Evolutionary conservation across 2,888 invertebrate genomes (phyloP).

Genomic region (Lasioglossum marginatum): DNA sequence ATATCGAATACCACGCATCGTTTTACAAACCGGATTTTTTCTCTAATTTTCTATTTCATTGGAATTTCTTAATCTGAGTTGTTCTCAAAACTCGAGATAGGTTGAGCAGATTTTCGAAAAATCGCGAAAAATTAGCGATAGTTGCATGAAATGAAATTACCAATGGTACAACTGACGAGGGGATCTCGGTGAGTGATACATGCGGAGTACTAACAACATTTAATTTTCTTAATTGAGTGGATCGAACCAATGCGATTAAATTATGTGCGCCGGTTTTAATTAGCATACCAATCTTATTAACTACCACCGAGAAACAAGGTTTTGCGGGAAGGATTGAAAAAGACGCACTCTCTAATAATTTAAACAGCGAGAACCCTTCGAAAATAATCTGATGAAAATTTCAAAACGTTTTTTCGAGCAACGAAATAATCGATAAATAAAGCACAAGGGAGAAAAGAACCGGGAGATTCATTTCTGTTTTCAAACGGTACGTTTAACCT

Average conservation of each 20-base stretch:
- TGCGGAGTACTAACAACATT: neutral
- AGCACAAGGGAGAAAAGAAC: conserved; percentile 8
- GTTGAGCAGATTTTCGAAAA: neutral
- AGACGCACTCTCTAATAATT: neutral
- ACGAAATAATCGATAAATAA: conserved; percentile 22
- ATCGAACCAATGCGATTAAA: neutral
- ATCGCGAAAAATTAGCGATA: neutral
- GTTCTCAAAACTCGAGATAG: neutral
- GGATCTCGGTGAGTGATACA: no score
- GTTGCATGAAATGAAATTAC: neutral
- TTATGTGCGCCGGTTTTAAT: neutral
- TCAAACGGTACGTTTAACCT: conserved; percentile 61
- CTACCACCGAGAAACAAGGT: neutral
- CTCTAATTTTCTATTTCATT: no score
- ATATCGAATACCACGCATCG: no score
- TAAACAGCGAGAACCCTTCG: neutral
- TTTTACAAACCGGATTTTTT: no score
- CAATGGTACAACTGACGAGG: neutral
- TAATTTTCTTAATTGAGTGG: neutral
- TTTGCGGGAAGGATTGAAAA: neutral
- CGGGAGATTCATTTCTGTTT: conserved; percentile 31
- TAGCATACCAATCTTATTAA: neutral
- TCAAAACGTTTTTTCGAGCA: neutral
- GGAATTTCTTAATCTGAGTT: neutral
- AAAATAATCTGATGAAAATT: neutral